These are phyloP conservation scores for Thamnophis sirtalis DNA, from an alignment of 2,113 vertebrate genomes.

Conservation along the genomic window DNA sequence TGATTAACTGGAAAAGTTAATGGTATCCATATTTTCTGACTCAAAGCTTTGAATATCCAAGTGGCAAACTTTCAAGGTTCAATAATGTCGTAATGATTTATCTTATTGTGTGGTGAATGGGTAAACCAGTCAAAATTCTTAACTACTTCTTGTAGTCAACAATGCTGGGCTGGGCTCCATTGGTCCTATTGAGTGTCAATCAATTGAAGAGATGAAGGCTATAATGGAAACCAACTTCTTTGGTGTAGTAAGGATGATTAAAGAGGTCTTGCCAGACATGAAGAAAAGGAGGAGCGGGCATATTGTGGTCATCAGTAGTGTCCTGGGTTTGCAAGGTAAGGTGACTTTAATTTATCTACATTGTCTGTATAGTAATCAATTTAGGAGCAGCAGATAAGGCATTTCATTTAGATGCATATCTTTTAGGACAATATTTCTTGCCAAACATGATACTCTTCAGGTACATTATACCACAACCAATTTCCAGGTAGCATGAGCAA, in stretches of 20 bases:
- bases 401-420: background rate
- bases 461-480: background rate
- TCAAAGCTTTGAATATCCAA: background rate
- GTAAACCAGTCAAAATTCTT: background rate
- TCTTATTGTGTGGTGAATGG: background rate
- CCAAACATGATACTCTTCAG: background rate
- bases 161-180: slow-evolving; percentile 77
- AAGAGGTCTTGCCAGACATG: slow-evolving; percentile 74
- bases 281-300: slow-evolving; percentile 68
- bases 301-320: slow-evolving; percentile 74
- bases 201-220: slow-evolving; percentile 64
- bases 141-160: slow-evolving; percentile 59
- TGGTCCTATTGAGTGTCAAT: slow-evolving; percentile 76
- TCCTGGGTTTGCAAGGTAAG: slow-evolving; percentile 73
- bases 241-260: slow-evolving; percentile 68
- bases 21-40: background rate
- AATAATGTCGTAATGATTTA: background rate
- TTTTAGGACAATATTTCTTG: background rate
- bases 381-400: background rate
- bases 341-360: background rate
- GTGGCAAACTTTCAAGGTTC: background rate
- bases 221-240: slow-evolving; percentile 76
- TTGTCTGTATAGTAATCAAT: background rate
- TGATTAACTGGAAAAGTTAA: background rate
- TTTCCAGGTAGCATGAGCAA: background rate